Conservation (phyloP, 2,888 invertebrate genomes). For the Sclerodermus sp. region DNA sequence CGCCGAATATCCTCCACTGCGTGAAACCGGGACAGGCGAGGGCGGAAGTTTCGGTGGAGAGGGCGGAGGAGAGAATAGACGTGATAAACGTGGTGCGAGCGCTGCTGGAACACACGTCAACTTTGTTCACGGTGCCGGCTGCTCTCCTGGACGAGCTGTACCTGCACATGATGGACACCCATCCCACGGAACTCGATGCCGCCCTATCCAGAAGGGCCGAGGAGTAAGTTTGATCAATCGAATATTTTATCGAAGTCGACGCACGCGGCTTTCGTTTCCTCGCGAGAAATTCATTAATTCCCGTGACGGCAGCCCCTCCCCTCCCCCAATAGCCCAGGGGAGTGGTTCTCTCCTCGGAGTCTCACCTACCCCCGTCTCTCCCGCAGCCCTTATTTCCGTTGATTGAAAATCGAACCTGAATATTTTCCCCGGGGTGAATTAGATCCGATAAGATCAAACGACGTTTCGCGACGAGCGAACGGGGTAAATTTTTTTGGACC, state of each 20-base stretch:
- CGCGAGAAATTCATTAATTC: no score
- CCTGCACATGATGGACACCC: slow-evolving; percentile 80
- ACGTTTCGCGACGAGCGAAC: no score
- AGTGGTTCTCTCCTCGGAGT: neutral
- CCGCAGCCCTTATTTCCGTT: no score
- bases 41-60: slow-evolving; percentile 64
- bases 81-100: slow-evolving; percentile 87
- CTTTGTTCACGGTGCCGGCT: slow-evolving; percentile 76
- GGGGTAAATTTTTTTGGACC: no score
- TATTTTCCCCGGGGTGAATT: no score
- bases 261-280: no score
- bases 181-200: slow-evolving; percentile 78
- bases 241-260: neutral
- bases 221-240: slow-evolving; percentile 58
- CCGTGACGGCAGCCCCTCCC: no score
- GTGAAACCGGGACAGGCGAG: slow-evolving; percentile 65
- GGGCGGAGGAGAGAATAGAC: slow-evolving; percentile 80
- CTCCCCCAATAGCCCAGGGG: no score
- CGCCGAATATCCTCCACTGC: slow-evolving; percentile 88
- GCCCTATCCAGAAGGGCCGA: slow-evolving; percentile 52
- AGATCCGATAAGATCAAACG: no score
- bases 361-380: no score
- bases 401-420: no score
- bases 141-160: slow-evolving; percentile 86
- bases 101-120: slow-evolving; percentile 73